phyloP scores from a whole-genome alignment of 92 coral and sea anemone species.

The Umimayanthus kanabou region DNA sequence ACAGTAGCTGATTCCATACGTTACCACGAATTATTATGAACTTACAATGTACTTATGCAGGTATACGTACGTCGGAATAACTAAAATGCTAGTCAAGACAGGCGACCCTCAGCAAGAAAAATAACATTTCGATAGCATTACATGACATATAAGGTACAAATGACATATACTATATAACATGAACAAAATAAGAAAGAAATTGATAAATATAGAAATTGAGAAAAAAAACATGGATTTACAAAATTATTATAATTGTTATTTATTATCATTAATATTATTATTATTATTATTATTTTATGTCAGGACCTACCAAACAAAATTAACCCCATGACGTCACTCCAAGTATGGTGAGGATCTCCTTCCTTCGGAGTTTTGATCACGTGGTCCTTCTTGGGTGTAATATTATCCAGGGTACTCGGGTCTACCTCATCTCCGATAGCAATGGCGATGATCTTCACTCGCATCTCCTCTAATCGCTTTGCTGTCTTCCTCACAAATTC shows the following conservation, averaged over 20 bases:
- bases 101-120: too few relatives aligned
- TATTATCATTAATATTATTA: not conserved
- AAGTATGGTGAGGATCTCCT: not conserved
- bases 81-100: too few relatives aligned
- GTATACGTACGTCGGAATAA: too few relatives aligned
- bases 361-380: conserved; percentile 14
- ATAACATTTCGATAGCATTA: too few relatives aligned
- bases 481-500: conserved; percentile 66
- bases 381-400: conserved; percentile 52
- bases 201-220: too few relatives aligned
- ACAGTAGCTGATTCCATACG: too few relatives aligned
- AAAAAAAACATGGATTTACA: too few relatives aligned
- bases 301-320: conserved; percentile 8
- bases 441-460: conserved; percentile 81
- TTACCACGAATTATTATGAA: too few relatives aligned
- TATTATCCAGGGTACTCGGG: conserved; percentile 39
- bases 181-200: too few relatives aligned
- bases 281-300: not conserved
- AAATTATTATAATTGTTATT: not conserved
- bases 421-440: conserved; percentile 83
- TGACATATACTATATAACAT: too few relatives aligned
- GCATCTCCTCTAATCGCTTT: conserved; percentile 56
- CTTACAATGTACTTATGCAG: too few relatives aligned
- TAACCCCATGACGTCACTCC: conserved; percentile 2
- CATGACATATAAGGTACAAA: too few relatives aligned